A percentile compares a stretch with the other conserved stretches of the same genome.
Conservation (phyloP, 2,113 vertebrate species). For the Sinocyclocheilus maitianheensis region DNA sequence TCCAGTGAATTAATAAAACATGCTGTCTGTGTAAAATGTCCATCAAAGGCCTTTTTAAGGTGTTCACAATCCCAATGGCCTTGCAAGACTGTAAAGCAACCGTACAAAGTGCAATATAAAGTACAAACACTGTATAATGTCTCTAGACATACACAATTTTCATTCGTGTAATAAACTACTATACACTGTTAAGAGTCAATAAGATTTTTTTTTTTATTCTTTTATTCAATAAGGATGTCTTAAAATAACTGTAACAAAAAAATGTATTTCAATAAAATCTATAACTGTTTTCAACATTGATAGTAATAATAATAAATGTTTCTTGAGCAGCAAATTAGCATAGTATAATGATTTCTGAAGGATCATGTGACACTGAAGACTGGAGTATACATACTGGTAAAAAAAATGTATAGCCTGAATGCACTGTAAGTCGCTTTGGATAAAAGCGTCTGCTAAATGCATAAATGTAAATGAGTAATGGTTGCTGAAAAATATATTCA, state of each 20-base stretch:
- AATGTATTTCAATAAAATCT: too few relatives aligned
- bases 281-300: not conserved
- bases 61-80: not conserved
- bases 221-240: not conserved
- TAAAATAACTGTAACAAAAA: not conserved
- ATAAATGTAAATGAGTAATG: not conserved
- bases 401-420: too few relatives aligned
- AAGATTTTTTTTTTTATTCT: not conserved
- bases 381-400: not conserved
- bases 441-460: too few relatives aligned
- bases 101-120: not conserved
- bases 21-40: not conserved
- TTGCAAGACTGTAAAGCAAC: not conserved
- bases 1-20: constrained; percentile 7
- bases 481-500: not conserved
- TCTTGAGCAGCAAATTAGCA: not conserved
- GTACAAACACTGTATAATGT: not conserved
- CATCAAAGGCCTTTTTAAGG: not conserved
- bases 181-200: not conserved
- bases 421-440: too few relatives aligned
- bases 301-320: not conserved
- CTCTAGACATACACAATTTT: not conserved
- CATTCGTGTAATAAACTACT: not conserved
- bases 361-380: not conserved
- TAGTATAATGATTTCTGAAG: not conserved